A percentile compares a stretch with the other conserved stretches of the same genome.
Conservation (phyloP, 2,888 invertebrate species). For the Caenorhabditis sp. region DNA sequence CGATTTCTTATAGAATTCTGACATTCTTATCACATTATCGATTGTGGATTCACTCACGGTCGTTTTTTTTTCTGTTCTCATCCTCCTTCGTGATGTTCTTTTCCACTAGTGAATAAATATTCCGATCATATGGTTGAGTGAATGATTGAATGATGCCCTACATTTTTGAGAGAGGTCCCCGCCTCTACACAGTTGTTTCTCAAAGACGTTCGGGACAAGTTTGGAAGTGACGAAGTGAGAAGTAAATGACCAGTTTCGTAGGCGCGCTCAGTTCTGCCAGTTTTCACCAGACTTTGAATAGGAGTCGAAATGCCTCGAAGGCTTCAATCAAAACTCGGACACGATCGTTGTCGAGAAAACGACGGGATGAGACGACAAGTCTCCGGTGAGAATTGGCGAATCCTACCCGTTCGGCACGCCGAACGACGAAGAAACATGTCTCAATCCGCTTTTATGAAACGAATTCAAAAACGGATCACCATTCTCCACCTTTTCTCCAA, state of each 20-base stretch:
- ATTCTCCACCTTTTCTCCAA: conserved; percentile 1
- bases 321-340: conserved; percentile 59
- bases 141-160: conserved; percentile 44
- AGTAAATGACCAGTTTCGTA: conserved; percentile 54
- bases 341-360: conserved; percentile 34
- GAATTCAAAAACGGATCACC: conserved; percentile 48
- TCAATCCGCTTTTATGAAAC: conserved; percentile 53
- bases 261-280: conserved; percentile 23
- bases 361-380: conserved; percentile 34
- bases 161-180: conserved; percentile 17
- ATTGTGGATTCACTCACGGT: conserved; percentile 27
- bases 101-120: conserved; percentile 28
- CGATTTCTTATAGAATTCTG: conserved; percentile 13
- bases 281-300: conserved; percentile 49
- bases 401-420: conserved; percentile 40
- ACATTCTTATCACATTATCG: conserved; percentile 62
- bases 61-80: conserved; percentile 19
- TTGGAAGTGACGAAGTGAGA: conserved; percentile 50
- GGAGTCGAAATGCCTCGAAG: conserved; percentile 29
- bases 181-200: conserved; percentile 13
- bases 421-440: conserved; percentile 33
- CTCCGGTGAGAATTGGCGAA: conserved; percentile 47
- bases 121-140: conserved; percentile 46
- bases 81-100: conserved; percentile 16
- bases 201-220: conserved; percentile 31